phyloP scores from a whole-genome alignment of 2,888 invertebrate genomes.

The Zaprionus bogoriensis region DNA sequence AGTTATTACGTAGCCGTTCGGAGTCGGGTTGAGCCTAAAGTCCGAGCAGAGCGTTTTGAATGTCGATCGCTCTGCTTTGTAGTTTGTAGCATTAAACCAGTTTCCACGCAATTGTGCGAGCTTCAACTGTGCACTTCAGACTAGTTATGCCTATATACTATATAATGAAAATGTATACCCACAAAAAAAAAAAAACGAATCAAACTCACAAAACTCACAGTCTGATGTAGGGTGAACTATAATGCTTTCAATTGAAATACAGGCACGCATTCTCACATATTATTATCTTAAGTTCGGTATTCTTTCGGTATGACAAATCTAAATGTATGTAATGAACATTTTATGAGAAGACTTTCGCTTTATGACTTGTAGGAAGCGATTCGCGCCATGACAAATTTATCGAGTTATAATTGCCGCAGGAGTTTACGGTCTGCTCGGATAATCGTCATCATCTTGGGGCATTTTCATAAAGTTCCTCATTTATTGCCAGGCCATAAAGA shows the following conservation, averaged over 20 bases:
- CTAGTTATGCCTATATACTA: no score
- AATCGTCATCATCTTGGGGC: neutral
- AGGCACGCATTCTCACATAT: no score
- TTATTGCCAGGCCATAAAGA: neutral
- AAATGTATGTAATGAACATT: no score
- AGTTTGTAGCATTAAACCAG: slow-evolving; percentile 23
- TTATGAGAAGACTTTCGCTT: no score
- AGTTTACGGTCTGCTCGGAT: neutral
- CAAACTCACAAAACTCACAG: no score
- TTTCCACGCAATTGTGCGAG: slow-evolving; percentile 5
- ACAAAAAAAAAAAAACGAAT: no score
- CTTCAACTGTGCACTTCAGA: no score
- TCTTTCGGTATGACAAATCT: no score
- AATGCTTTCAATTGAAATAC: no score
- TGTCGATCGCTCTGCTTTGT: neutral
- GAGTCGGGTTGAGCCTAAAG: slow-evolving; percentile 30
- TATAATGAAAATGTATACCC: no score
- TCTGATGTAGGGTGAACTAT: no score
- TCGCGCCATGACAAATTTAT: neutral
- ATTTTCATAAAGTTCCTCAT: neutral
- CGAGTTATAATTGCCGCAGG: neutral
- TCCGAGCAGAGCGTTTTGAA: slow-evolving; percentile 10
- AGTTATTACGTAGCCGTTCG: slow-evolving; percentile 52
- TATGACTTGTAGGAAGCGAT: neutral
- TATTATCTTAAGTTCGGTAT: no score